Conservation (phyloP, 2,113 vertebrate species). For the Grammomys dolichurus region DNA sequence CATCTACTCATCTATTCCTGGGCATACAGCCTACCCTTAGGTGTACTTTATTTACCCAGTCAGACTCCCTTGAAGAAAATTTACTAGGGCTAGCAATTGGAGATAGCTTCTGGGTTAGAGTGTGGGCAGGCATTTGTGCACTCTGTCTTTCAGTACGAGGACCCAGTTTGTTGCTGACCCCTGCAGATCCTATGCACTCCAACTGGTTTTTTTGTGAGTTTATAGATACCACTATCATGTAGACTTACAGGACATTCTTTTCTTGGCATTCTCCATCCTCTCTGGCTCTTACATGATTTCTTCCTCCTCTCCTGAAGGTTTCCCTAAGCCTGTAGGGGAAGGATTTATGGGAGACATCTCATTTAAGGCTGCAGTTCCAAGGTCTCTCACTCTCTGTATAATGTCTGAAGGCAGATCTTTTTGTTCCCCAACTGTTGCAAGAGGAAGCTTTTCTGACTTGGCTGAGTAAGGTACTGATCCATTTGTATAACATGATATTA, state of each 20-base stretch:
- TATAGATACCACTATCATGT: background rate
- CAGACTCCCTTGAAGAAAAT: background rate
- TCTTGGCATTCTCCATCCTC: background rate
- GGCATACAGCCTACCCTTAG: background rate
- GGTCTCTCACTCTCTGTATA: background rate
- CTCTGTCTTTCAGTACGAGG: background rate
- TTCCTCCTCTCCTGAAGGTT: background rate
- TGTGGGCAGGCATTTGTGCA: background rate
- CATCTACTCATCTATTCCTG: background rate
- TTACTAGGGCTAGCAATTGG: background rate
- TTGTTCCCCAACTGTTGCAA: background rate
- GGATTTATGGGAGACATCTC: background rate
- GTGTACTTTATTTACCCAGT: background rate
- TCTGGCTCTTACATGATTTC: background rate
- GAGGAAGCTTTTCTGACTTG: background rate
- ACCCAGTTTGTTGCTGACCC: background rate
- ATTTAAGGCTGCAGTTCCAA: background rate
- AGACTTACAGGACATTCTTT: background rate
- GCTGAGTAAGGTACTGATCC: background rate
- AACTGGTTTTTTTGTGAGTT: background rate
- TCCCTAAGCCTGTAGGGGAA: background rate
- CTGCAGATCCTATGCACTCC: background rate
- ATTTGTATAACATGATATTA: background rate
- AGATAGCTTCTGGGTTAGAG: background rate
- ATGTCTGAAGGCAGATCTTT: background rate